phyloP scores from a whole-genome alignment of 1,140 invertebrate genomes.

The Cryptotermes secundus region DNA sequence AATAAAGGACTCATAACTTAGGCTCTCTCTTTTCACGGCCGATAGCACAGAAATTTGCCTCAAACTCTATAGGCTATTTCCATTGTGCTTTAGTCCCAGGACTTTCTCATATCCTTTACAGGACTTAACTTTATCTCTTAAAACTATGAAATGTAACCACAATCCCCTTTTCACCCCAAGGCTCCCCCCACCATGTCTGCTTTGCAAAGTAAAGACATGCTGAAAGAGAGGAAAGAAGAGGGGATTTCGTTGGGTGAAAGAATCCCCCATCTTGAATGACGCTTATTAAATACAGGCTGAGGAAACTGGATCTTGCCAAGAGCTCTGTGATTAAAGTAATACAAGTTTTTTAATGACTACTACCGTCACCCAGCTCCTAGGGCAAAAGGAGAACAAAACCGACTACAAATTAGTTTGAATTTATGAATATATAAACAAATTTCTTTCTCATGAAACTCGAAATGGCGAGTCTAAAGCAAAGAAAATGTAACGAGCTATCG shows the following conservation, averaged over 20 bases:
- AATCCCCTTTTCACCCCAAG: not conserved
- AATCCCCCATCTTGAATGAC: not conserved
- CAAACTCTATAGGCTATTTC: not conserved
- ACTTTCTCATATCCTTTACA: not conserved
- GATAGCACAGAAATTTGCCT: not conserved
- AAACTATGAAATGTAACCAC: not conserved
- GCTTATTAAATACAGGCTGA: not conserved
- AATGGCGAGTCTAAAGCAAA: not conserved
- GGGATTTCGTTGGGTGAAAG: not conserved
- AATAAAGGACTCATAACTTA: not conserved
- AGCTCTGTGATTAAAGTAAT: not conserved
- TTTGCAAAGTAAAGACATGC: not conserved
- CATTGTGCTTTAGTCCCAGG: not conserved
- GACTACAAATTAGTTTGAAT: not conserved
- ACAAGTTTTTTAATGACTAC: not conserved
- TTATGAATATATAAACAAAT: not conserved
- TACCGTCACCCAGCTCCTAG: not conserved
- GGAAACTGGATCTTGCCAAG: not conserved
- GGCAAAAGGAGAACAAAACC: not conserved
- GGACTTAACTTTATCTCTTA: not conserved
- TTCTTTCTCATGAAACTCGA: not conserved
- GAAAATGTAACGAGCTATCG: not conserved
- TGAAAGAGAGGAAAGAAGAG: not conserved
- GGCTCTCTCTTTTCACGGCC: not conserved
- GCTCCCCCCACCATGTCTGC: not conserved